Percentiles rank a stretch among this genome's conserved stretches.
These are phyloP conservation scores for Regulus satrapa DNA, from an alignment of 2,113 vertebrate species.

Conservation along the genomic window DNA sequence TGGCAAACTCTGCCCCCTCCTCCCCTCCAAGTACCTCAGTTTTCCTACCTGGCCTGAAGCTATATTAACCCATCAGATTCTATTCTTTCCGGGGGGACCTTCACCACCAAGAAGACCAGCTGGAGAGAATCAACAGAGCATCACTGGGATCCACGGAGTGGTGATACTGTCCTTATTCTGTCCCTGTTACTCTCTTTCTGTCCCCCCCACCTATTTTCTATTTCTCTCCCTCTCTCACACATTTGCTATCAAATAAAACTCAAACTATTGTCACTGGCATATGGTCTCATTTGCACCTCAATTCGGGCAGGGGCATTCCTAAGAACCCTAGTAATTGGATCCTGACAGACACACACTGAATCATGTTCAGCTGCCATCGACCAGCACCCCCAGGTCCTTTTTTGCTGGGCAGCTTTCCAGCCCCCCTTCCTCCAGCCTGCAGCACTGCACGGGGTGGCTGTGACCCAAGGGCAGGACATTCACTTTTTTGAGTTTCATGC, in stretches of 20 bases:
- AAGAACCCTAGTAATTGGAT: not conserved
- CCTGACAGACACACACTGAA: not conserved
- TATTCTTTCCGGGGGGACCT: not conserved
- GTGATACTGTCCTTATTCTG: not conserved
- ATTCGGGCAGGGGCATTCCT: not conserved
- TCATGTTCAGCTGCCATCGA: too few relatives aligned
- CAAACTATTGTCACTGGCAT: not conserved
- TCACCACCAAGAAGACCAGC: not conserved
- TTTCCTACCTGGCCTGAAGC: not conserved
- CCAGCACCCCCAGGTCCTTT: not conserved
- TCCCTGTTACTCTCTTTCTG: not conserved
- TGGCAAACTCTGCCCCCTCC: not conserved
- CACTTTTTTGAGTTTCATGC: not conserved
- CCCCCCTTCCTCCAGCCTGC: not conserved
- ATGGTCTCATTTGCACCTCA: not conserved
- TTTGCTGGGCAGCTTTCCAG: not conserved
- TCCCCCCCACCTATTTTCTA: not conserved
- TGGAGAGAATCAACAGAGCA: not conserved
- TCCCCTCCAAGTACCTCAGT: not conserved
- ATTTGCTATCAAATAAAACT: not conserved
- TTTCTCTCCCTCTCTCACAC: not conserved
- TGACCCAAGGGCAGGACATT: not conserved
- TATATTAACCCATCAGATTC: too few relatives aligned
- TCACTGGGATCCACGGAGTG: accelerated
- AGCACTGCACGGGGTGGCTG: accelerated